Evolutionary conservation across 2,113 vertebrate genomes (phyloP), one percentile per base, ranked within the genome.

Genomic region (Sebastes fasciatus): DNA sequence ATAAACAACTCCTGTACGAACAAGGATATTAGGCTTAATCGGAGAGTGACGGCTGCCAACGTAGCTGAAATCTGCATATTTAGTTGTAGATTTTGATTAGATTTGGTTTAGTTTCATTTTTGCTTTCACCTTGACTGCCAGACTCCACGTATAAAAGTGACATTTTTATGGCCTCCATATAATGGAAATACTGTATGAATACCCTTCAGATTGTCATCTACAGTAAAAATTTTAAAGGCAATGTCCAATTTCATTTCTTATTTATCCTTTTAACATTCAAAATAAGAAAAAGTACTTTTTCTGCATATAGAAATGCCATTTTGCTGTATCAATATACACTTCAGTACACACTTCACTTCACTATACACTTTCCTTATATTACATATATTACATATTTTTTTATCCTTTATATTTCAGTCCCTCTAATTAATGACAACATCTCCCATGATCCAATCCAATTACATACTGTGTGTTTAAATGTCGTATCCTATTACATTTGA

Each of bases 41-140:
- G 3, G 23, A 52, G 49, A n/a, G 17, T n/a, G 16, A 17, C 17
- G 6, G 49, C 10, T n/a, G 51, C 34, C 34, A 43, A 43, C 61
- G 4, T 51, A 52, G 55, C 54, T 82, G 54, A 82, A 45, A 61
- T 42, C 10, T 68, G 12, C 14, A 34, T 46, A 34, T 23, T 69
- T 12, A 14, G 13, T 21, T 26, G 2, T 7, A 8, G 14, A 40
- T 34, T 51, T 58, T 61, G 3, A 34, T 17, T 40, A 16, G 14
- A 51, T 74, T 40, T 62, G 1, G 0, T 17, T 60, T 45, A 9
- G 4, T 19, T 13, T 17, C 1, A 42, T 13, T 72, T 21, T 75
- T 49, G 1, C 4, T 55, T 10, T 57, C n/a, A 60, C 8, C 14
- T n/a, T 43, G 1, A 26, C 17, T n/a, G 4, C 5, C 1, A 1